phyloP scores from a whole-genome alignment of 1,140 invertebrate genomes.

The Popillia japonica region DNA sequence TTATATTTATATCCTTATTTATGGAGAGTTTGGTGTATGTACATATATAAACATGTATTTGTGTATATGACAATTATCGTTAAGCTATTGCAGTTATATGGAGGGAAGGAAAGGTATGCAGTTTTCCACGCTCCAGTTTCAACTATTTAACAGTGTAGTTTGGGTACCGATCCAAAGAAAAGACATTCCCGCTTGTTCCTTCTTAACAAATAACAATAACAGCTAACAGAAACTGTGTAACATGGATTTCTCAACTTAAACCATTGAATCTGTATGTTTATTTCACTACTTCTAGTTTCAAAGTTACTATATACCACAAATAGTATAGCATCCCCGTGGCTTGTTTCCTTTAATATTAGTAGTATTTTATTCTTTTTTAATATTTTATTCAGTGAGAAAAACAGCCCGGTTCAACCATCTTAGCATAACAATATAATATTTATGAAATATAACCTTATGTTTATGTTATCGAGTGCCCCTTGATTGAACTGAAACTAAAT shows the following conservation, averaged over 20 bases:
- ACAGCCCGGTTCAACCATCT: constrained; percentile 53
- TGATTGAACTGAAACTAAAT: constrained; percentile 54
- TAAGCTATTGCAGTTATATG: constrained; percentile 38
- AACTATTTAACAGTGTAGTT: background rate
- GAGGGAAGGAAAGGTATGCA: constrained; percentile 38
- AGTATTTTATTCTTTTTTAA: constrained; percentile 18
- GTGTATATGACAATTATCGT: background rate
- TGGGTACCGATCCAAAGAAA: constrained; percentile 26
- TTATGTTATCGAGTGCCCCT: constrained; percentile 58
- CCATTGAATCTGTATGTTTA: constrained; percentile 60
- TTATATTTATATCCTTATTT: constrained; percentile 16
- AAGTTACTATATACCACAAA: constrained; percentile 63
- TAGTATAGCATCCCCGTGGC: constrained; percentile 56
- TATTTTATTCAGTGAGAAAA: constrained; percentile 34
- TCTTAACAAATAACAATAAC: constrained; percentile 60
- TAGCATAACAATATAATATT: constrained; percentile 63
- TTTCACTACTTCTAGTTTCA: constrained; percentile 59
- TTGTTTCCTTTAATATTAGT: constrained; percentile 35
- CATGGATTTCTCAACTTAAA: constrained; percentile 58
- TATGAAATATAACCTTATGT: constrained; percentile 61
- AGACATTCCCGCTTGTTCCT: constrained; percentile 28
- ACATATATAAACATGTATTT: constrained; percentile 39
- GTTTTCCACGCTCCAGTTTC: constrained; percentile 34
- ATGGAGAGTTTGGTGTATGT: constrained; percentile 36
- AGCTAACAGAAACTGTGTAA: constrained; percentile 59